Evolutionary conservation across 1,140 invertebrate species (phyloP).

Genomic region (Tetramorium parvispinum): DNA sequence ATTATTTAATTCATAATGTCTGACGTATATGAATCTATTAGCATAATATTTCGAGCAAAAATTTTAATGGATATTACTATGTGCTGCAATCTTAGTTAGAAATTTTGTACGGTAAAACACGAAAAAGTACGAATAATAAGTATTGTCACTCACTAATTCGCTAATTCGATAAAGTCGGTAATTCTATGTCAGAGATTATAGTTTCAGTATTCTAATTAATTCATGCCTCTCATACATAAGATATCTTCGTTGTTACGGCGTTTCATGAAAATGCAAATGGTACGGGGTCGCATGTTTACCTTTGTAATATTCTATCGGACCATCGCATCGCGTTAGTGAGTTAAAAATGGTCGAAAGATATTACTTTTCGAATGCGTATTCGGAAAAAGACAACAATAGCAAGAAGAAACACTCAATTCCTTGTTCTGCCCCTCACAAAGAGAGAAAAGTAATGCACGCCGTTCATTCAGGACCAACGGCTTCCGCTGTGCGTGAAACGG

Average conservation of each 20-base stretch:
- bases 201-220: slow-evolving; percentile 40
- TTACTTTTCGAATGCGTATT: not conserved
- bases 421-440: not conserved
- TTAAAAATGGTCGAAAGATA: not conserved
- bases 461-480: slow-evolving; percentile 35
- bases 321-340: slow-evolving; percentile 8
- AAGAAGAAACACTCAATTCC: not conserved
- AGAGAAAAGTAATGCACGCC: slow-evolving; percentile 27
- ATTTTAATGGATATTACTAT: not conserved
- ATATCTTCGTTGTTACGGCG: slow-evolving; percentile 21
- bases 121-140: not conserved
- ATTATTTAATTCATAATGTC: not conserved
- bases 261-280: slow-evolving; percentile 58
- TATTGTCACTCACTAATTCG: not conserved
- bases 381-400: slow-evolving; percentile 35
- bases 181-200: not conserved
- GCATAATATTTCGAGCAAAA: not conserved
- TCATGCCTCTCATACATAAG: slow-evolving; percentile 17
- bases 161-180: not conserved
- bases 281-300: slow-evolving; percentile 42
- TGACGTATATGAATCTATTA: not conserved
- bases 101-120: not conserved
- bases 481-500: slow-evolving; percentile 41
- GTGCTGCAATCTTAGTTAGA: not conserved
- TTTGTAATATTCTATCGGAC: slow-evolving; percentile 55